phyloP scores from a whole-genome alignment of 2,113 vertebrate species.

The Ageneiosus marmoratus region DNA sequence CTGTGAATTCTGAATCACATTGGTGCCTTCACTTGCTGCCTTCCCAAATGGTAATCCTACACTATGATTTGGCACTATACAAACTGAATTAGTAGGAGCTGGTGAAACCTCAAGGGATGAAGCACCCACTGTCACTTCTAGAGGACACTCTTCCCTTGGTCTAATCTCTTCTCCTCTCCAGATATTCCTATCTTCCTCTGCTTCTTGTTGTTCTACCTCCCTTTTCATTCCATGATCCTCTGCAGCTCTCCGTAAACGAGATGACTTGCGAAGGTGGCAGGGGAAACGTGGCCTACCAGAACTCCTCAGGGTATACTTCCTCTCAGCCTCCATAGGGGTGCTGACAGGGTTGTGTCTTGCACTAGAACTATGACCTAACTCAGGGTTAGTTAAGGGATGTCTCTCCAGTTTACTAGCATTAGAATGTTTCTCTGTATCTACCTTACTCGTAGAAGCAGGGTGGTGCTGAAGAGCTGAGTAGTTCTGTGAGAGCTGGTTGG shows the following conservation, averaged over 20 bases:
- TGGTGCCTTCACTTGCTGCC: slow-evolving; percentile 11
- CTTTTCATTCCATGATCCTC: slow-evolving; percentile 47
- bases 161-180: slow-evolving; percentile 59
- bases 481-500: slow-evolving; percentile 48
- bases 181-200: slow-evolving; percentile 49
- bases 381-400: slow-evolving; percentile 24
- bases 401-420: slow-evolving; percentile 26
- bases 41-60: slow-evolving; percentile 25
- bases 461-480: slow-evolving; percentile 24
- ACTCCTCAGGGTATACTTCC: slow-evolving; percentile 91
- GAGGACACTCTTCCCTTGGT: slow-evolving; percentile 43
- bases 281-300: slow-evolving; percentile 93
- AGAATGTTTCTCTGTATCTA: slow-evolving; percentile 32
- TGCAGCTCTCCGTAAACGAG: slow-evolving; percentile 66
- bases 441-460: slow-evolving; percentile 34
- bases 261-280: slow-evolving; percentile 86
- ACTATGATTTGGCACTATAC: slow-evolving; percentile 41
- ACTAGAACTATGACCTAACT: slow-evolving; percentile 39
- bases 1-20: slow-evolving; percentile 37
- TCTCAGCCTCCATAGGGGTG: slow-evolving; percentile 68
- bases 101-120: slow-evolving; percentile 28
- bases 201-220: slow-evolving; percentile 42
- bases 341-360: slow-evolving; percentile 35
- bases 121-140: slow-evolving; percentile 57
- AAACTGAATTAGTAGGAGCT: slow-evolving; percentile 19